Base-by-base conservation (phyloP, 2,888 invertebrate genomes). In the Schizotus pectinicornis region DNA sequence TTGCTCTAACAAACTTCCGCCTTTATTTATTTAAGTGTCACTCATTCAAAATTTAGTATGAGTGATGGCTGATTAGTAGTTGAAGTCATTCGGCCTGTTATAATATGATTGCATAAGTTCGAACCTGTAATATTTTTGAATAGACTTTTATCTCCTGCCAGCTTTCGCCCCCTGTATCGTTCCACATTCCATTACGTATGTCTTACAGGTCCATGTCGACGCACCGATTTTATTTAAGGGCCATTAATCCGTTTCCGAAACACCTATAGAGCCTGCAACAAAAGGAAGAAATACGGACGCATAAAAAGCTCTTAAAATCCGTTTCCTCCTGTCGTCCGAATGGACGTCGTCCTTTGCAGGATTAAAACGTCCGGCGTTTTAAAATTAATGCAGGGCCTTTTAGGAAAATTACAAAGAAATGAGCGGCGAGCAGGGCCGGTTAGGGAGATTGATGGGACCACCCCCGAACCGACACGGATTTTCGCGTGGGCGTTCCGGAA, bases 311-410 rank as follows among this genome's bases (percentile, higher is more conserved):
- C 69, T 72, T 70, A 69, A 71, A 70, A 71, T 63, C 63, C 67
- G 67, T 63, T 70, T 69, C 66, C 68, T 69, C 62, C 65, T 67
- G 67, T 67, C 65, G 50, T 57, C 60, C 50, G 56, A 53, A 39
- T 39, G 52, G 55, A 50, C 35, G 31, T 38, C 61, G 70, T 71
- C 70, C 71, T 71, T 71, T 73, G 68, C 67, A 57, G 68, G 69
- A 72, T 72, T 73, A 71, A 73, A 73, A 71, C 70, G 70, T 73
- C 73, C 71, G 70, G 70, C 67, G 63, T 67, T 71, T 71, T 69
- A 72, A 72, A 72, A 73, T 70, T 69, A 70, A 70, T 71, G 72
- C 64, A 48, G 61, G 59, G 58, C 73, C 67, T 72, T 72, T 73
- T 71, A 69, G 67, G 67, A 65, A 64, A 69, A 72, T 72, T 71